Conservation (phyloP, 1,140 invertebrate genomes). For the Laodelphax striatellus region DNA sequence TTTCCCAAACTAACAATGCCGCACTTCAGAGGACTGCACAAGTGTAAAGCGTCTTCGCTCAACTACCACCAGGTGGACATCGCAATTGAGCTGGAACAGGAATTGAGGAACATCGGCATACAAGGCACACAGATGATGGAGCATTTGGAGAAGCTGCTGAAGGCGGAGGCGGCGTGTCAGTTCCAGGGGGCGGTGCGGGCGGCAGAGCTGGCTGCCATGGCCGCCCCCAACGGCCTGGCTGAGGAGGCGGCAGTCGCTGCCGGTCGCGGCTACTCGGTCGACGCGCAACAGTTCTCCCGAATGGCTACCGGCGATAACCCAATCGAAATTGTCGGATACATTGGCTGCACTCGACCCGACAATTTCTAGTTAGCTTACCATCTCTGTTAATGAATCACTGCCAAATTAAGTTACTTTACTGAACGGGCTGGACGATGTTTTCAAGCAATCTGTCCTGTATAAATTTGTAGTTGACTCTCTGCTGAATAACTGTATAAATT, state of each 20-base stretch:
- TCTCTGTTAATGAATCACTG: too few relatives aligned
- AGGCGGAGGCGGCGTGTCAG: slow-evolving; percentile 8
- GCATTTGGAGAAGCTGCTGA: not conserved
- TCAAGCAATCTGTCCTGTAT: too few relatives aligned
- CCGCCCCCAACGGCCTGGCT: slow-evolving; percentile 2
- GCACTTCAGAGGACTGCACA: not conserved
- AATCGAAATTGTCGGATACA: slow-evolving; percentile 11
- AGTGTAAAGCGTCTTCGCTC: not conserved
- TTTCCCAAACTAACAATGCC: not conserved
- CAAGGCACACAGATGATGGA: not conserved
- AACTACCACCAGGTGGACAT: not conserved
- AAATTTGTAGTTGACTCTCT: too few relatives aligned
- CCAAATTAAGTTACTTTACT: too few relatives aligned
- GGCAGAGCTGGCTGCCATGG: slow-evolving; percentile 5
- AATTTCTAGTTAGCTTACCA: not conserved
- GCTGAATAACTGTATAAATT: too few relatives aligned
- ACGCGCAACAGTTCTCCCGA: not conserved
- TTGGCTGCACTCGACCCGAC: slow-evolving; percentile 5
- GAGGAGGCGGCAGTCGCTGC: slow-evolving; percentile 12
- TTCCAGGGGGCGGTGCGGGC: slow-evolving; percentile 4
- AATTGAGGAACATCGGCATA: not conserved
- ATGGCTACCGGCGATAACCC: not conserved
- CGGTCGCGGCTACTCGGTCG: not conserved
- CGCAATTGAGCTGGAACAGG: not conserved
- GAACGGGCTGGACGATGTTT: too few relatives aligned